phyloP scores from a whole-genome alignment of 2,113 vertebrate genomes.

The Nothobranchius kuhntae region DNA sequence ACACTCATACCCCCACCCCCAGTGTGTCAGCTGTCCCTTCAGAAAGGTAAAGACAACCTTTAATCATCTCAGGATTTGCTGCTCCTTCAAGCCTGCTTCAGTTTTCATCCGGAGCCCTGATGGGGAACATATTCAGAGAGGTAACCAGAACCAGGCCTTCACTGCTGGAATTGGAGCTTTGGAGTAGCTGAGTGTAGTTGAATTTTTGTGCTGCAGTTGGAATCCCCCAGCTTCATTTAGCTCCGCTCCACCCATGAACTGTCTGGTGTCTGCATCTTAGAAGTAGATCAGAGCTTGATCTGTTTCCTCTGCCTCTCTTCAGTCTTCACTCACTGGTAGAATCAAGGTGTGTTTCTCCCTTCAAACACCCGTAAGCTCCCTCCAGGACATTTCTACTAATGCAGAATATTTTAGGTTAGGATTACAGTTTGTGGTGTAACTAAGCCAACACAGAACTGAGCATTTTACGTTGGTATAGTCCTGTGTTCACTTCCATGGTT shows the following conservation, averaged over 20 bases:
- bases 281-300: neutral
- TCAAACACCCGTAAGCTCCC: no score
- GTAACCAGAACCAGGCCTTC: neutral
- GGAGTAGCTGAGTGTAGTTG: neutral
- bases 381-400: neutral
- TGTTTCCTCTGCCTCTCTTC: neutral
- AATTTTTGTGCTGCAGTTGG: neutral
- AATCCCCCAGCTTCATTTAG: neutral
- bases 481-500: no score
- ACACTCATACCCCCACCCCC: no score
- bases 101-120: conserved; percentile 31
- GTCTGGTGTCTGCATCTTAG: neutral
- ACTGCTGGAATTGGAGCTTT: neutral
- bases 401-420: neutral
- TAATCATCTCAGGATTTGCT: conserved; percentile 24
- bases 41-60: conserved; percentile 7
- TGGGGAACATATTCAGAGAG: conserved; percentile 5
- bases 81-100: neutral
- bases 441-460: no score
- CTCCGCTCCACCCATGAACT: neutral
- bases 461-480: no score
- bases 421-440: no score
- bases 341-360: no score
- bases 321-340: neutral
- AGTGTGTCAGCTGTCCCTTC: conserved; percentile 29